Percentiles rank a stretch among this genome's conserved stretches.
Evolutionary conservation across 2,113 vertebrate species (phyloP).

Genomic region (Mormoops blainvillei): DNA sequence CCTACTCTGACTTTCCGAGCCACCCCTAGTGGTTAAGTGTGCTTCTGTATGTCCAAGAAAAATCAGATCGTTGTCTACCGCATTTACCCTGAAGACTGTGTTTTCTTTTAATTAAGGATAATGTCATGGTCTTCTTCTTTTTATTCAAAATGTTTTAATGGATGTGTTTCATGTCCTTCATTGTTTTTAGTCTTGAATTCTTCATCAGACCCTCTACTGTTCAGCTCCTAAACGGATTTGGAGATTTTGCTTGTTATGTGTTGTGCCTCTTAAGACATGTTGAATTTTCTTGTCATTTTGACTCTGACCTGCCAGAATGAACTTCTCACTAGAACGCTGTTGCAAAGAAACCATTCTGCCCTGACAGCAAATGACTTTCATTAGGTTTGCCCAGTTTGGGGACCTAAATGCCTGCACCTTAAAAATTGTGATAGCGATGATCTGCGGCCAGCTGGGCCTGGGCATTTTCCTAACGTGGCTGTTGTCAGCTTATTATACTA

Average conservation of each 20-base stretch:
- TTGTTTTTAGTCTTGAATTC: constrained; percentile 10
- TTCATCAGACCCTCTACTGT: constrained; percentile 63
- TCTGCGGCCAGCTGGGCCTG: not conserved
- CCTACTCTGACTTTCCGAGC: not conserved
- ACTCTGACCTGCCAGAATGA: constrained; percentile 80
- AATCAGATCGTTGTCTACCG: not conserved
- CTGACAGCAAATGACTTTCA: constrained; percentile 38
- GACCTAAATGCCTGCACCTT: not conserved
- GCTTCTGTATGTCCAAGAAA: not conserved
- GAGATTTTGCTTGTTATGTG: constrained; percentile 61
- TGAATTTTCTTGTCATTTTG: constrained; percentile 79
- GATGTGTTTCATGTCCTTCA: constrained; percentile 52
- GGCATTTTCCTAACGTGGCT: not conserved
- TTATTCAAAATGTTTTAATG: constrained; percentile 46
- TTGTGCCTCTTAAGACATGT: constrained; percentile 62
- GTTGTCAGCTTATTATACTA: not conserved
- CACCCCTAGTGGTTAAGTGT: not conserved
- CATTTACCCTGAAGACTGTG: not conserved
- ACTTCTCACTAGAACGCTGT: constrained; percentile 61
- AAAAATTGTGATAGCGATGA: not conserved
- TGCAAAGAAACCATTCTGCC: not conserved
- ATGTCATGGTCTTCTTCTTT: constrained; percentile 8
- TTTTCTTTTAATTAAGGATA: constrained; percentile 45
- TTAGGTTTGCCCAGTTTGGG: constrained; percentile 51
- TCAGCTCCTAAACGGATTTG: constrained; percentile 44